Conservation (phyloP, 2,888 invertebrate species). For the Lasioglossum oenotherae region DNA sequence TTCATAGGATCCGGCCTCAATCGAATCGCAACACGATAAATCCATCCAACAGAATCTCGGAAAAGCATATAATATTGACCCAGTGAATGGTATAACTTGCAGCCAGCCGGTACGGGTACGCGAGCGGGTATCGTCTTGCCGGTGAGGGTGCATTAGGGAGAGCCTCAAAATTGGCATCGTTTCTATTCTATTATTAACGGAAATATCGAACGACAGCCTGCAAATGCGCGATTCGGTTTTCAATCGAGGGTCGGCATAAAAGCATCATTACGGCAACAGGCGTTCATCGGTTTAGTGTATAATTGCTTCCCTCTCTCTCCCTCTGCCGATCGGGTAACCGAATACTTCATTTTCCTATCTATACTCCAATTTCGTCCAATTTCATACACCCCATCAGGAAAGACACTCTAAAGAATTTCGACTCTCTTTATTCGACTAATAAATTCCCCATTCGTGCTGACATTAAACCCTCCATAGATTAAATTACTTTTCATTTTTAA, state of each 20-base stretch:
- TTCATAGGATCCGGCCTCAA: not conserved
- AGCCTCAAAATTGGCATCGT: constrained; percentile 62
- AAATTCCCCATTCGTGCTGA: not conserved
- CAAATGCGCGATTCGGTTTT: constrained; percentile 52
- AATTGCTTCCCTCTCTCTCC: constrained; percentile 58
- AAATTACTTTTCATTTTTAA: not conserved
- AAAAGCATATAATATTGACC: constrained; percentile 60
- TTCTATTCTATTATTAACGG: constrained; percentile 65
- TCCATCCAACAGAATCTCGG: constrained; percentile 40
- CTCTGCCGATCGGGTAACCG: constrained; percentile 41
- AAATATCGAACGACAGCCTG: constrained; percentile 48
- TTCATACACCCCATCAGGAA: constrained; percentile 9
- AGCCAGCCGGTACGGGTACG: constrained; percentile 27
- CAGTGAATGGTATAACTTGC: constrained; percentile 56
- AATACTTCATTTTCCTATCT: constrained; percentile 47
- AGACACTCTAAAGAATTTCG: constrained; percentile 20
- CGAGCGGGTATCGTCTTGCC: constrained; percentile 37
- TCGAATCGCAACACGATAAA: not conserved
- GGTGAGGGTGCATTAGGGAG: constrained; percentile 48
- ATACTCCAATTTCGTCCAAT: constrained; percentile 14
- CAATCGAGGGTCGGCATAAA: constrained; percentile 38
- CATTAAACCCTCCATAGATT: not conserved
- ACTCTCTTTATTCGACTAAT: not conserved
- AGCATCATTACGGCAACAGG: constrained; percentile 56
- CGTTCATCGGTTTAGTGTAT: constrained; percentile 55